Conservation (phyloP, 1,140 invertebrate species). For the Neotoxoptera formosana region DNA sequence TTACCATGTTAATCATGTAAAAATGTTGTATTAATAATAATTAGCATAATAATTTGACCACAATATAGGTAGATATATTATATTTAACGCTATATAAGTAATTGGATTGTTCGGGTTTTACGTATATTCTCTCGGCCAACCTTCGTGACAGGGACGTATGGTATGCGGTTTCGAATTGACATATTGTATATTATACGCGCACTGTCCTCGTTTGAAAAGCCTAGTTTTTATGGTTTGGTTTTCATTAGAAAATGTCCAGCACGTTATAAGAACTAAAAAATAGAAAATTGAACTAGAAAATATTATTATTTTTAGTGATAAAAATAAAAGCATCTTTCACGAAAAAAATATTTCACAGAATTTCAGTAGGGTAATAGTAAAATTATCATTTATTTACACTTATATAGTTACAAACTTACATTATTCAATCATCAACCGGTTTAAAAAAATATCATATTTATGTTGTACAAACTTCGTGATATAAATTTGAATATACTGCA, state of each 20-base stretch:
- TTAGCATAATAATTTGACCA: neutral
- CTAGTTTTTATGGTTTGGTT: neutral
- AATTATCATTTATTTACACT: neutral
- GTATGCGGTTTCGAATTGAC: neutral
- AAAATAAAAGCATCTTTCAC: neutral
- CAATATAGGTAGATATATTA: neutral
- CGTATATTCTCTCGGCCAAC: neutral
- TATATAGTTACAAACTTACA: neutral
- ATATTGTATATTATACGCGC: neutral
- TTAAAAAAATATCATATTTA: neutral
- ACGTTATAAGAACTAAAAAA: neutral
- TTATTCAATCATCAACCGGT: neutral
- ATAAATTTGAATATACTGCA: neutral
- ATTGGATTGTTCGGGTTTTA: neutral
- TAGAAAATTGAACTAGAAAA: neutral
- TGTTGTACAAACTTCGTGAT: neutral
- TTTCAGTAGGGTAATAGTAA: neutral
- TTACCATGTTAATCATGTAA: neutral
- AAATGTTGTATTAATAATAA: constrained; percentile 12
- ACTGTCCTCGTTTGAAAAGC: neutral
- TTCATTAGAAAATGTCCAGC: neutral
- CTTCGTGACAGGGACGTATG: constrained; percentile 30
- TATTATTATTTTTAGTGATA: neutral
- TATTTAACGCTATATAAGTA: neutral
- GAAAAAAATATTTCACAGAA: neutral